Evolutionary conservation across 2,888 invertebrate genomes (phyloP).

Genomic region (Gordius sp.): DNA sequence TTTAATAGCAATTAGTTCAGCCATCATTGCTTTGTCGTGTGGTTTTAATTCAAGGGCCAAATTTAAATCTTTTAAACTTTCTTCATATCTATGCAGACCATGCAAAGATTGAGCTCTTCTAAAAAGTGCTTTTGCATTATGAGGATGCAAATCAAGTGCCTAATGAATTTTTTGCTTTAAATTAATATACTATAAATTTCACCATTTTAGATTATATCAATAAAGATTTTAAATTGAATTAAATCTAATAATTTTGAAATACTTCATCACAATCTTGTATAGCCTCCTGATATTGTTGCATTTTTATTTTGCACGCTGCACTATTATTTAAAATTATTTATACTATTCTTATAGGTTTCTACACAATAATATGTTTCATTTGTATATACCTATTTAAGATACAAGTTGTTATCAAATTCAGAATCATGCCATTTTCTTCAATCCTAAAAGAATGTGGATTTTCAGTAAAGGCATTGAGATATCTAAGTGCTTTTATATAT

Average conservation of each 20-base stretch:
- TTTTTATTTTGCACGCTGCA: slow-evolving; percentile 2
- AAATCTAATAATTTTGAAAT: too few species aligned
- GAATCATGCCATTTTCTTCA: neutral
- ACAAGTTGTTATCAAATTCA: slow-evolving; percentile 6
- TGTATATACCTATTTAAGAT: slow-evolving; percentile 6
- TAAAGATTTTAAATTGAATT: too few species aligned
- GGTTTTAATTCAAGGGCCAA: neutral
- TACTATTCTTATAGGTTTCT: too few species aligned
- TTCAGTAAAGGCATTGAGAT: slow-evolving; percentile 7
- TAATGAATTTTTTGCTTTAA: too few species aligned
- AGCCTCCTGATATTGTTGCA: neutral
- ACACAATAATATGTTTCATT: too few species aligned
- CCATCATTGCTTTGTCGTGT: slow-evolving; percentile 12
- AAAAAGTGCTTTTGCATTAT: neutral
- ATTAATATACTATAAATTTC: too few species aligned
- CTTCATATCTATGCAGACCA: neutral
- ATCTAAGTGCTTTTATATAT: slow-evolving; percentile 6
- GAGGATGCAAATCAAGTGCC: neutral
- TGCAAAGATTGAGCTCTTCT: slow-evolving; percentile 12
- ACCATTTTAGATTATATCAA: too few species aligned
- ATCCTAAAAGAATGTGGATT: neutral
- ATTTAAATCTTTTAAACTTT: neutral
- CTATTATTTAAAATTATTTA: too few species aligned
- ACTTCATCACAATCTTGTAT: slow-evolving; percentile 5
- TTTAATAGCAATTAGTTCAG: slow-evolving; percentile 4